phyloP scores from a whole-genome alignment of 2,888 invertebrate species.

The Nezara viridula region DNA sequence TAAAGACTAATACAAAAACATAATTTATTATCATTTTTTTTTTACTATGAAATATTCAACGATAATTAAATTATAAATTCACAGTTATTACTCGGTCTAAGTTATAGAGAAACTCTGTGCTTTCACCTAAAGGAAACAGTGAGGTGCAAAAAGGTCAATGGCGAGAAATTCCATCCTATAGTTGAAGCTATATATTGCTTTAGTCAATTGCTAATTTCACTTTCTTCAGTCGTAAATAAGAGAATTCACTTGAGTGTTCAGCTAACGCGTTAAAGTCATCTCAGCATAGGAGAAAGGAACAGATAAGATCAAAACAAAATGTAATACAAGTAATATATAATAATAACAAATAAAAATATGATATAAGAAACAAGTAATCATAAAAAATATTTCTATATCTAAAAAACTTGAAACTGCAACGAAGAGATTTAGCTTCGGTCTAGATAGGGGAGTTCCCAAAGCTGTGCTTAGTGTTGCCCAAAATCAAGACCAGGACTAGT shows the following conservation, averaged over 20 bases:
- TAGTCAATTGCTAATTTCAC: background rate
- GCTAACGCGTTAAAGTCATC: background rate
- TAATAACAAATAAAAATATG: background rate
- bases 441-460: no score
- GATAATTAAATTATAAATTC: no score
- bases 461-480: no score
- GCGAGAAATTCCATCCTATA: background rate
- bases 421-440: no score
- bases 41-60: no score
- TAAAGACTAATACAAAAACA: no score
- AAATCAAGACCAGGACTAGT: no score
- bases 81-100: background rate
- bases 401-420: no score
- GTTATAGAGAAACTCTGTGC: background rate
- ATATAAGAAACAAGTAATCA: background rate
- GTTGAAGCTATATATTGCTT: background rate
- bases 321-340: background rate
- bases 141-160: background rate
- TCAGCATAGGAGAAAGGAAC: background rate
- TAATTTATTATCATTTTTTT: no score
- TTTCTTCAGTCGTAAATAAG: conserved; percentile 14
- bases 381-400: background rate
- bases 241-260: background rate
- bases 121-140: conserved; percentile 18
- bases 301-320: background rate